Conservation (phyloP, 2,888 invertebrate species). For the Emmelina monodactyla region DNA sequence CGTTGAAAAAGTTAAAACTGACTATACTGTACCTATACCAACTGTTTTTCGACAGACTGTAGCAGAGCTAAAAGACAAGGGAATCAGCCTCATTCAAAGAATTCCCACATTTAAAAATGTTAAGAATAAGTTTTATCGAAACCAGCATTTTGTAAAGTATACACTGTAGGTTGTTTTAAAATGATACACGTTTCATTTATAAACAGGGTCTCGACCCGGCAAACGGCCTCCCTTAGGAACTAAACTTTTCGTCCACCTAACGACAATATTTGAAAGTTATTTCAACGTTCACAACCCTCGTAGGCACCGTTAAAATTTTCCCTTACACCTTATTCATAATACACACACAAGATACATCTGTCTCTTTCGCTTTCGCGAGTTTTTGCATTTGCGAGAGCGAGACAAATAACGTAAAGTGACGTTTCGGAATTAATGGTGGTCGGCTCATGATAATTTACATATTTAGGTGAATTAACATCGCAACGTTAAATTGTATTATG, state of each 20-base stretch:
- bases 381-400: conserved; percentile 20
- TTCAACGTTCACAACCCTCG: conserved; percentile 66
- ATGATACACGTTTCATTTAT: conserved; percentile 61
- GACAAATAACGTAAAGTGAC: conserved; percentile 54
- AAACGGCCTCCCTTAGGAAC: conserved; percentile 57
- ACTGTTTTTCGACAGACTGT: no score
- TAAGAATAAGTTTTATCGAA: no score
- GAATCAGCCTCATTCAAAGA: no score
- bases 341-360: conserved; percentile 33
- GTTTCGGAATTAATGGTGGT: conserved; percentile 63
- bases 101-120: no score
- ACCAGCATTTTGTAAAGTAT: conserved; percentile 18
- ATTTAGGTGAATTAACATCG: conserved; percentile 68
- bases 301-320: conserved; percentile 67
- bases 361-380: conserved; percentile 26
- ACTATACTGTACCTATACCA: no score
- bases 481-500: conserved; percentile 65
- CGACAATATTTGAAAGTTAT: conserved; percentile 69
- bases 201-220: conserved; percentile 51
- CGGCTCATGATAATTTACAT: conserved; percentile 69
- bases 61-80: no score
- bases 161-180: conserved; percentile 40
- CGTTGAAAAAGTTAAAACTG: no score
- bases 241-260: conserved; percentile 64
- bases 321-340: conserved; percentile 63